Evolutionary conservation across 2,797 vertebrate species (phyloP), one percentile per base, ranked within the genome.

Genomic region (Microcaecilia unicolor): DNA sequence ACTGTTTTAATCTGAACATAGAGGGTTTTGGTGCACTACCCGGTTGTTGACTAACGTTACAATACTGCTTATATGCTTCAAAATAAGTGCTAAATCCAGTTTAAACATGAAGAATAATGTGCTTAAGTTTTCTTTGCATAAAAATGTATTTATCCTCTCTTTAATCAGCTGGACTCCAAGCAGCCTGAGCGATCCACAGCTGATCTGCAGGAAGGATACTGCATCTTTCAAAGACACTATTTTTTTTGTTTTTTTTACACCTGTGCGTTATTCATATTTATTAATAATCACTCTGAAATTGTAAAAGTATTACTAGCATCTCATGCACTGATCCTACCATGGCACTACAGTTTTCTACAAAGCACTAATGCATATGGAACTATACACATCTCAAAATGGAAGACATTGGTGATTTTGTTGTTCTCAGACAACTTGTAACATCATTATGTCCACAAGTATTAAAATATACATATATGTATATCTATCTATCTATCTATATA

Each of bases 381-480:
- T 98, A 97, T 99, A 97, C 93, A 99, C 91, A 92, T 92, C 88
- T 96, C 89, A 96, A 90, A 97, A 98, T 99, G 95, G 95, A 99
- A 99, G 95, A 99, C 95, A 90, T 97, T 93, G 92, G 93, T 98
- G 94, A 99, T 99, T 95, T 97, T 99, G 94, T 96, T 98, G 95
- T 92, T 97, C 90, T 93, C 87, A 87, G 97, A 98, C 94, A 98
- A 98, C 94, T 96, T 88, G 90, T 93, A 84, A 84, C 78, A 64
- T 75, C 85, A 86, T 91, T 92, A 91, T 90, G 95, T 98, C 89
- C 93, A 96, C 91, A 97, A 97, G 92, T 85, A 82, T 82, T 78
- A 85, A 84, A 83, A 84, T 81, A 85, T 76, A 78, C 73, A 72
- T 50, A 70, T 67, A 50, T 76, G 72, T 76, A 60, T 82, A 79